These are phyloP conservation scores for Cantharis flavilabris DNA, from an alignment of 2,888 invertebrate genomes.

Conservation along the genomic window DNA sequence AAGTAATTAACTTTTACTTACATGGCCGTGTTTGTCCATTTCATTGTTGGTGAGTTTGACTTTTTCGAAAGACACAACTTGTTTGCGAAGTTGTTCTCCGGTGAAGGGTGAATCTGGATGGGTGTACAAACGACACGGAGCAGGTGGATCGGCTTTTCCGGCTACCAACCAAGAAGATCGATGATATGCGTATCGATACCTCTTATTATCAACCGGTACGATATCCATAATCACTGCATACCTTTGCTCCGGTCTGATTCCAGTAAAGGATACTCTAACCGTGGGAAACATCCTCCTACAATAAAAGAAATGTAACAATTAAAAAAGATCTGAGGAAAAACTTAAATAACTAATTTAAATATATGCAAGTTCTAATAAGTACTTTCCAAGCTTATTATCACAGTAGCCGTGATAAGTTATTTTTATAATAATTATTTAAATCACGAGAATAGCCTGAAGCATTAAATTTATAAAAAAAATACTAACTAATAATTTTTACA, in stretches of 20 bases:
- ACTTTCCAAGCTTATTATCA: not conserved
- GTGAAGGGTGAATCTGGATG: slow-evolving; percentile 84
- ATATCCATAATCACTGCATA: slow-evolving; percentile 81
- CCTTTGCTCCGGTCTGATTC: slow-evolving; percentile 66
- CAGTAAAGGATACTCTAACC: slow-evolving; percentile 73
- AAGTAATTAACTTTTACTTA: slow-evolving; percentile 50
- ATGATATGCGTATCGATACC: slow-evolving; percentile 82
- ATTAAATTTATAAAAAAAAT: not conserved
- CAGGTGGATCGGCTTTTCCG: slow-evolving; percentile 79
- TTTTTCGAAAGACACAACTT: slow-evolving; percentile 82
- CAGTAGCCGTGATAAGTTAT: not conserved
- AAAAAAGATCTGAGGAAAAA: not conserved
- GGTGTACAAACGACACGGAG: slow-evolving; percentile 72
- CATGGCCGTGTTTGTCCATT: slow-evolving; percentile 77
- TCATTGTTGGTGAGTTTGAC: slow-evolving; percentile 85
- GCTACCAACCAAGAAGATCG: slow-evolving; percentile 82
- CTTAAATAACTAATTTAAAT: not conserved
- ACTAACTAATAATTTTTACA: slow-evolving; percentile 48
- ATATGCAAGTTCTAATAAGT: not conserved
- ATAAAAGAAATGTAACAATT: slow-evolving; percentile 39
- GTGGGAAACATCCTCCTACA: slow-evolving; percentile 84
- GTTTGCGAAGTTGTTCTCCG: slow-evolving; percentile 76
- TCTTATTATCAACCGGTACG: slow-evolving; percentile 78
- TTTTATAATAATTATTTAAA: slow-evolving; percentile 2
- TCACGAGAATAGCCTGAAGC: not conserved